Evolutionary conservation across 2,113 vertebrate species (phyloP), one percentile per base, ranked within the genome.

Genomic region (Halcyon senegalensis): DNA sequence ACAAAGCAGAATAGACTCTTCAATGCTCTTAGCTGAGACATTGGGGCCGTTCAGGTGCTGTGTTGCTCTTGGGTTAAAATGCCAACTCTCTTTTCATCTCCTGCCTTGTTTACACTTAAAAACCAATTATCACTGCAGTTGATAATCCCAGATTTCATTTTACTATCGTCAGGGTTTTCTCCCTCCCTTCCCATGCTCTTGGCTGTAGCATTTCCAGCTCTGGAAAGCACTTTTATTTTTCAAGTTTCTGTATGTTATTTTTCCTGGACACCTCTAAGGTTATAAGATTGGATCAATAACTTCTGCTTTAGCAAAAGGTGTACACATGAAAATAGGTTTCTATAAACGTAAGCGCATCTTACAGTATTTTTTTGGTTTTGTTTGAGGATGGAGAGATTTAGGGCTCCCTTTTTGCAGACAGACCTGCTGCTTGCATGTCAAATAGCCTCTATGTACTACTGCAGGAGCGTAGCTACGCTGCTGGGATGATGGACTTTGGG

Each of bases 91-190:
- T 88, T 92, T 93, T 95, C 75, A 96, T 85, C 89, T 67, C 67
- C 44, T 67, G 82, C 55, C 90, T 94, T 95, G 88, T 84, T 97
- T 80, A 90, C 59, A 55, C 87, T 90, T 51, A 28, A 62, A 89
- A 86, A 35, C 15, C 69, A 70, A 89, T 89, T 93, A 81, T 93
- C 78, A 16, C 43, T 5, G 37, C 1, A 41, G 33, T 35, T 70
- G 93, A 85, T 89, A 78, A 96, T 95, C 86, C 51, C 59, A 85
- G 86, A 20, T 96, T 95, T 93, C 41, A 43, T 96, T 96, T 96
- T 85, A 53, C 58, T 53, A 2, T 59, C 0, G 1, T 93, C 87
- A 78, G 28, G 58, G 33, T 15, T 92, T 78, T 66, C 43, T 90
- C 51, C 35, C 60, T 64, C 51, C 76, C 89, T 91, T 72, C 66